phyloP scores from a whole-genome alignment of 2,113 vertebrate species.

The Tauraco erythrolophus region DNA sequence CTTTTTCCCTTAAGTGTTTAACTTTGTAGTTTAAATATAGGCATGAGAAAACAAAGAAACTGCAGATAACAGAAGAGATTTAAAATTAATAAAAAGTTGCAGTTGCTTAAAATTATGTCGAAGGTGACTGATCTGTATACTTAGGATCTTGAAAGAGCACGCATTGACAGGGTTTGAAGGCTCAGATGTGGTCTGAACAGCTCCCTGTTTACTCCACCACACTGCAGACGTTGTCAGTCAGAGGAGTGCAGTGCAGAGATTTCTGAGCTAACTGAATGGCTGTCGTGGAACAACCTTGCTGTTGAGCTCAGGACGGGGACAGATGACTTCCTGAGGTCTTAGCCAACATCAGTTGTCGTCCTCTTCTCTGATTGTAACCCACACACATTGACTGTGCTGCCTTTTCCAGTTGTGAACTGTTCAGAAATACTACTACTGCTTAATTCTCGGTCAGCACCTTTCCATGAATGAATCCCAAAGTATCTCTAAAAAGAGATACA shows the following conservation, averaged over 20 bases:
- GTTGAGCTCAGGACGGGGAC: not conserved
- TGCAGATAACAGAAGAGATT: not conserved
- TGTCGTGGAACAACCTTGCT: not conserved
- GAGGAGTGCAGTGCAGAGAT: not conserved
- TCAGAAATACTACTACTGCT: not conserved
- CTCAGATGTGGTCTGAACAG: not conserved
- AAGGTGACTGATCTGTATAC: not conserved
- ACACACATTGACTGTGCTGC: not conserved
- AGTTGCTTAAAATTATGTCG: not conserved
- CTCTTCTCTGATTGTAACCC: not conserved
- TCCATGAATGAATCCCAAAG: not conserved
- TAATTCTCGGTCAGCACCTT: not conserved
- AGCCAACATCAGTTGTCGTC: not conserved
- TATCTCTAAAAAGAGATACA: not conserved
- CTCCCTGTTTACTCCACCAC: too few relatives aligned
- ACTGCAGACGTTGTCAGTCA: rapidly evolving
- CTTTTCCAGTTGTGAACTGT: not conserved
- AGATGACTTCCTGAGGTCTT: not conserved
- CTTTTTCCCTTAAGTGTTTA: not conserved
- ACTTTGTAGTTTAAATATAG: conserved; percentile 7
- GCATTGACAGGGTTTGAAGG: not conserved
- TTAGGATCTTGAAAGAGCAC: not conserved
- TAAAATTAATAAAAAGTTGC: not conserved
- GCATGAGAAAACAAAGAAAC: not conserved
- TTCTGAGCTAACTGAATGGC: rapidly evolving